These are phyloP conservation scores for Oryzias sinensis DNA, from an alignment of 2,797 vertebrate genomes.

Conservation along the genomic window DNA sequence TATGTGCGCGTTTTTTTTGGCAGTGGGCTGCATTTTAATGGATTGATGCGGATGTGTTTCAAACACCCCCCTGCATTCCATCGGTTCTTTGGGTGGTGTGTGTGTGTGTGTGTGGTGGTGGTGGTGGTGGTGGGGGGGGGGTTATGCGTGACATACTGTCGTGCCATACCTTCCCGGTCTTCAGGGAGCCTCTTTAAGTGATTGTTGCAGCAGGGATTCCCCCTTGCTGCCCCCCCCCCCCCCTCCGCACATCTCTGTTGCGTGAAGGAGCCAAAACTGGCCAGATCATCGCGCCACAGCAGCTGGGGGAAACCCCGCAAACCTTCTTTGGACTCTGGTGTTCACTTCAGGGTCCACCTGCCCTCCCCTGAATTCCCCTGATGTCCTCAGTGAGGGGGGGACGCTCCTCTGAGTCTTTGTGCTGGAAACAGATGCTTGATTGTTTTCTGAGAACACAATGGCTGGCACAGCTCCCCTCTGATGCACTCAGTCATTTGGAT, in stretches of 20 bases:
- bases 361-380: slow-evolving; percentile 6
- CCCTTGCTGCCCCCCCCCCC: slow-evolving; percentile 16
- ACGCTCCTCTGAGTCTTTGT: slow-evolving; percentile 13
- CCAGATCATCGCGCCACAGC: slow-evolving; percentile 28
- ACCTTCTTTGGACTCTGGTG: slow-evolving; percentile 2
- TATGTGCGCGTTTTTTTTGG: slow-evolving; percentile 1
- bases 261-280: slow-evolving; percentile 16
- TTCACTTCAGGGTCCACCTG: slow-evolving; percentile 14
- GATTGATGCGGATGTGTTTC: not conserved
- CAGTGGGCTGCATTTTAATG: slow-evolving; percentile 1
- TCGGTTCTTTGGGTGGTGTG: not conserved
- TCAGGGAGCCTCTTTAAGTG: slow-evolving; percentile 53
- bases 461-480: slow-evolving; percentile 5
- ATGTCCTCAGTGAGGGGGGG: slow-evolving; percentile 24
- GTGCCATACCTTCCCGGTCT: slow-evolving; percentile 37
- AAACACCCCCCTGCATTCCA: not conserved
- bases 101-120: not conserved
- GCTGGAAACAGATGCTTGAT: slow-evolving; percentile 8
- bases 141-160: slow-evolving; percentile 5
- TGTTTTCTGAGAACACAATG: not conserved
- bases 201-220: slow-evolving; percentile 76
- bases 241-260: slow-evolving; percentile 28
- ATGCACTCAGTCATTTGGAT: slow-evolving; percentile 25
- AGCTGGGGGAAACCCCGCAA: slow-evolving; percentile 13
- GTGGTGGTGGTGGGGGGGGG: not conserved